These are phyloP conservation scores for Harpegnathos saltator DNA, from an alignment of 1,140 invertebrate genomes.

Conservation along the genomic window DNA sequence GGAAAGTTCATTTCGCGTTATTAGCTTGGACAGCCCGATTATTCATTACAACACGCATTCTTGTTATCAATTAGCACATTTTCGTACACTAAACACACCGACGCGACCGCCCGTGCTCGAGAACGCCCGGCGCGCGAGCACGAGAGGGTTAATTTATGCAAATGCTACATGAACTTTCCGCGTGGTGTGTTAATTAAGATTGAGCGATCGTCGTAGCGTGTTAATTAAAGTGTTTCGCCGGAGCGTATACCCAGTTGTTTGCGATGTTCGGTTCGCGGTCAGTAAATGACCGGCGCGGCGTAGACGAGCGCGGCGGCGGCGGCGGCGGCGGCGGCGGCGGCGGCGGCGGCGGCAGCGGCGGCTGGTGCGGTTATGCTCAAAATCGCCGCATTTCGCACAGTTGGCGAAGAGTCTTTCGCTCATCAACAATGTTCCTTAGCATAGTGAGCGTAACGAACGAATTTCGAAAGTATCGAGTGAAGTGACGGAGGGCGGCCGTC, in stretches of 20 bases:
- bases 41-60: too few species aligned
- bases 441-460: neutral
- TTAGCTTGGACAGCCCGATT: too few species aligned
- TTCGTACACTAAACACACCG: too few species aligned
- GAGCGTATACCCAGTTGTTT: conserved; percentile 50
- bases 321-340: too few species aligned
- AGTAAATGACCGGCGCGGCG: conserved; percentile 15
- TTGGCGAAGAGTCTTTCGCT: neutral
- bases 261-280: conserved; percentile 35
- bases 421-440: neutral
- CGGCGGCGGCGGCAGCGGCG: neutral
- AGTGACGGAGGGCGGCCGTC: neutral
- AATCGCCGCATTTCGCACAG: neutral
- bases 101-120: neutral
- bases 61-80: too few species aligned
- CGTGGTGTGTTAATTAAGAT: conserved; percentile 55
- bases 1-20: too few species aligned
- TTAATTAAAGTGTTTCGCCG: conserved; percentile 54
- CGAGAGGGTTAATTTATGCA: conserved; percentile 50
- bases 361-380: neutral
- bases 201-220: conserved; percentile 57
- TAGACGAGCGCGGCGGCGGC: neutral
- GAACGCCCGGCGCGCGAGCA: conserved; percentile 9
- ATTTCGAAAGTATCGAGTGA: neutral
- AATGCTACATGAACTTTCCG: conserved; percentile 55